Percentiles rank a stretch among this genome's conserved stretches.
Evolutionary conservation across 2,113 vertebrate genomes (phyloP).

Genomic region (Onychorhynchus coronatus): DNA sequence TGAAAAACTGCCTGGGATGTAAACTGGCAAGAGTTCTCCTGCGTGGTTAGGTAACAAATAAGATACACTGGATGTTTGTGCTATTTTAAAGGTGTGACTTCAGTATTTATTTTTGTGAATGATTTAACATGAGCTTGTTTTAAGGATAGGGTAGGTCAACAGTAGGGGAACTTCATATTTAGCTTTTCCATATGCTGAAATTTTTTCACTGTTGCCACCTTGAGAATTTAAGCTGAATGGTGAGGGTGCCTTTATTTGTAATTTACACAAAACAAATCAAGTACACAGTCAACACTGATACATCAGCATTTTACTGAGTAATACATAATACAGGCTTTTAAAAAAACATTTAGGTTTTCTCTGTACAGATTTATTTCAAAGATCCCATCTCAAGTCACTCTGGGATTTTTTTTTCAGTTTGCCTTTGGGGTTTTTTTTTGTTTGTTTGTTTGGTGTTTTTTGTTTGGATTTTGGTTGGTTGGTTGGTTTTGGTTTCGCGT

Average conservation of each 20-base stretch:
- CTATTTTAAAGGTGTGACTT: constrained; percentile 50
- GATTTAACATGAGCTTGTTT: background rate
- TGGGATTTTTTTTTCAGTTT: background rate
- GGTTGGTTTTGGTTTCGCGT: background rate
- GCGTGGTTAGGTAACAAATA: background rate
- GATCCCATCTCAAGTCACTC: background rate
- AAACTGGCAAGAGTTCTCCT: background rate
- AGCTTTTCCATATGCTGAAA: constrained; percentile 11
- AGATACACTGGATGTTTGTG: background rate
- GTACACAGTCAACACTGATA: background rate
- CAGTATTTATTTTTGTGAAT: constrained; percentile 49
- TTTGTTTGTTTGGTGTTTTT: background rate
- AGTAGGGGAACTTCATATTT: background rate
- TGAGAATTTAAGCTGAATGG: background rate
- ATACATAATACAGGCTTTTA: background rate
- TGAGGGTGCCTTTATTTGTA: background rate
- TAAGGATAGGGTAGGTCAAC: constrained; percentile 8
- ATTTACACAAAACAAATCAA: constrained; percentile 4
- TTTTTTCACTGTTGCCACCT: background rate
- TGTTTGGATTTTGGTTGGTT: fast-evolving
- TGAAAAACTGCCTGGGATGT: background rate
- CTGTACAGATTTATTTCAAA: background rate
- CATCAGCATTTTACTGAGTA: background rate
- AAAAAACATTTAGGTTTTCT: background rate
- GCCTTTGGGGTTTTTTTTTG: background rate